Evolutionary conservation across 2,113 vertebrate species (phyloP), one percentile per base, ranked within the genome.

Genomic region (Sander lucioperca): DNA sequence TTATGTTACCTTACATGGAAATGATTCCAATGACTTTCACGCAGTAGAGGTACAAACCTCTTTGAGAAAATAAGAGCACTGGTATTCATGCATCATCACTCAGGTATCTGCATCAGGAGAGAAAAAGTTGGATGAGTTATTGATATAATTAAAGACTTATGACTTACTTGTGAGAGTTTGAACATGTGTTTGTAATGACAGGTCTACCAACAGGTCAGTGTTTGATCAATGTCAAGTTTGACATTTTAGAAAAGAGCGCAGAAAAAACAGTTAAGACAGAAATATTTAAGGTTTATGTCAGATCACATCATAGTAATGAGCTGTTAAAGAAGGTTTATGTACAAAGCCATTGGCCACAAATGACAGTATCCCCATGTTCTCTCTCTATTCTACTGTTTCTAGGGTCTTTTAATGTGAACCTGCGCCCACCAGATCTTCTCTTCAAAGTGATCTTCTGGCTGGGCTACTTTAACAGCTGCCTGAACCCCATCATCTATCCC

Each of bases 381-480:
- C 3, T 43, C 30, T 77, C 6, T 69, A 3, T 71, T 79, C 82
- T 80, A 67, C 3, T 94, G 14, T 84, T 92, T 21, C 16, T 75
- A 99, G 98, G 97, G 68, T 97, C 98, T 75, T 95, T 99, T 86
- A 99, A 98, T 91, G 94, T 93, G 0, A 90, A 95, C 83, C 94
- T 99, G 92, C 97, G 97, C 62, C 95, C 96, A 6, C 97, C 98
- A 3, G 96, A 97, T 30, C 86, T 94, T 1, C 94, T 99, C 90
- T 98, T 98, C 94, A 98, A 97, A 89, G 97, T 99, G 66, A 97
- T 99, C 91, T 99, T 99, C 95, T 99, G 98, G 98, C 95, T 99
- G 54, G 98, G 98, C 78, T 99, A 99, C 91, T 99, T 98, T 94
- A 99, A 99, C 96, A 99, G 98, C 94, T 99, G 98, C 93, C 92